Percentiles rank a stretch among this genome's conserved stretches.
Conservation (phyloP, 1,140 invertebrate species). For the Camponotus floridanus region DNA sequence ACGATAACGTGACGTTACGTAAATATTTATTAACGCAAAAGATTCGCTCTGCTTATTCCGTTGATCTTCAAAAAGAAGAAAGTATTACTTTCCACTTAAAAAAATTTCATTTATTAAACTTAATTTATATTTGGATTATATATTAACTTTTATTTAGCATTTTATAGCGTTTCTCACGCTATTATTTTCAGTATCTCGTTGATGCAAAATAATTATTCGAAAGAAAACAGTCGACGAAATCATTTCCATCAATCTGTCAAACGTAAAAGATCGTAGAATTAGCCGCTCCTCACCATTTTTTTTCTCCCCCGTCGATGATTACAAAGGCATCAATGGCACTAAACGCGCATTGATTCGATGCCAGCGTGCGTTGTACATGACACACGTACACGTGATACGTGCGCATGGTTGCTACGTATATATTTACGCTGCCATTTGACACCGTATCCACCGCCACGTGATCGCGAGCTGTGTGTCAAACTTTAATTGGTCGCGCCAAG, state of each 20-base stretch:
- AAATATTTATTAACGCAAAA: conserved; percentile 39
- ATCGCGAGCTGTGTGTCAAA: conserved; percentile 12
- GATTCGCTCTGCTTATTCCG: background rate
- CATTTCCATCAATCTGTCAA: conserved; percentile 6
- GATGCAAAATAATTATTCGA: background rate
- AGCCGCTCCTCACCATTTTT: background rate
- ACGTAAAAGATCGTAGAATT: background rate
- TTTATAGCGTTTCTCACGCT: background rate
- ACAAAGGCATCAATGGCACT: conserved; percentile 15
- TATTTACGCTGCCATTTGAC: conserved; percentile 1
- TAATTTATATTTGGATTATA: background rate
- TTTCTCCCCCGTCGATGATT: background rate
- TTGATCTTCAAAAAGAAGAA: background rate
- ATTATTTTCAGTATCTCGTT: background rate
- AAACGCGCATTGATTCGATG: conserved; percentile 26
- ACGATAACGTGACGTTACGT: conserved; percentile 39
- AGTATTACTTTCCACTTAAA: background rate
- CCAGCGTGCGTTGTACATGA: background rate
- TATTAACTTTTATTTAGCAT: conserved; percentile 5
- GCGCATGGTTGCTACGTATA: background rate
- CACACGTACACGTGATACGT: background rate
- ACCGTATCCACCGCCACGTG: conserved; percentile 1
- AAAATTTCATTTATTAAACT: background rate
- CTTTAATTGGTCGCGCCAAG: conserved; percentile 5
- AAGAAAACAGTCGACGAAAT: background rate